phyloP scores from a whole-genome alignment of 2,888 invertebrate species.

The Chaetoderma sp. region DNA sequence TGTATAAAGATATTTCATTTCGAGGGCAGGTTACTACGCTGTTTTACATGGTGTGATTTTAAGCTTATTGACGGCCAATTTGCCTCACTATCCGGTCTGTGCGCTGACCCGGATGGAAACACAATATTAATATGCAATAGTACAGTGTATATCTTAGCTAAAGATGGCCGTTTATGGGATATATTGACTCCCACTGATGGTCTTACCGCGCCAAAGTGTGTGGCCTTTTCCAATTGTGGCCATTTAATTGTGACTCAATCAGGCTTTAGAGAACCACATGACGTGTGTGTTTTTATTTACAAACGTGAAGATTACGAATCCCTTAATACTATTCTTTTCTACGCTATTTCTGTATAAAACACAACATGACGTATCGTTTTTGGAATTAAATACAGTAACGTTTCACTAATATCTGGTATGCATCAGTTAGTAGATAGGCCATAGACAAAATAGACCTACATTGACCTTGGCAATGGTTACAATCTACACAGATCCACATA shows the following conservation, averaged over 20 bases:
- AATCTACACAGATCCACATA: too few relatives aligned
- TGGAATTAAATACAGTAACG: too few relatives aligned
- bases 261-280: conserved; percentile 49
- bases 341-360: conserved; percentile 61
- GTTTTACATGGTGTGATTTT: conserved; percentile 54
- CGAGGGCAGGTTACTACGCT: conserved; percentile 54
- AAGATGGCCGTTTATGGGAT: conserved; percentile 64
- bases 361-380: too few relatives aligned
- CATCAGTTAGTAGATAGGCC: too few relatives aligned
- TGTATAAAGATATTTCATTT: conserved; percentile 63
- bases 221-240: conserved; percentile 52
- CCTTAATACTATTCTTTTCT: conserved; percentile 57
- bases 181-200: conserved; percentile 57
- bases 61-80: conserved; percentile 52
- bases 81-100: conserved; percentile 54
- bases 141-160: conserved; percentile 58
- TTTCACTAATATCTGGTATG: too few relatives aligned
- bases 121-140: conserved; percentile 60
- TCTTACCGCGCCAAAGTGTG: conserved; percentile 55
- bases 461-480: too few relatives aligned
- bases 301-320: conserved; percentile 60
- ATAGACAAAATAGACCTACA: too few relatives aligned
- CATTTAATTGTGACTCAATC: conserved; percentile 55
- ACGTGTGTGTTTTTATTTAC: conserved; percentile 56
- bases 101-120: conserved; percentile 59